Evolutionary conservation across 2,888 invertebrate genomes (phyloP).

Genomic region (Nemurella pictetii): DNA sequence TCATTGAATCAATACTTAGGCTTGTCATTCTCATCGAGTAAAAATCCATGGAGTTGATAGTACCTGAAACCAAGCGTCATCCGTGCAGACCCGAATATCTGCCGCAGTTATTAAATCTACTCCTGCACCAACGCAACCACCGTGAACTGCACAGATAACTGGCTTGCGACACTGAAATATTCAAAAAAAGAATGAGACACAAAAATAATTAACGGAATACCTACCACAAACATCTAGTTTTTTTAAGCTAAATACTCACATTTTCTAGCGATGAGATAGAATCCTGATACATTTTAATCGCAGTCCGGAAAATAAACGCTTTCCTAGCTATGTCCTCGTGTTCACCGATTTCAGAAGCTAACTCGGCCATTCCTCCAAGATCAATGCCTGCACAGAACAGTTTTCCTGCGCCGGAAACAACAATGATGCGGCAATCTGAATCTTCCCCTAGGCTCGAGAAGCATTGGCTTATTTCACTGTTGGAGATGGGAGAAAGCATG

Average conservation of each 20-base stretch:
- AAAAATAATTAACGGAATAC: neutral
- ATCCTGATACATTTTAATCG: slow-evolving; percentile 73
- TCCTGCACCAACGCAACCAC: slow-evolving; percentile 89
- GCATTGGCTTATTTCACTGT: slow-evolving; percentile 80
- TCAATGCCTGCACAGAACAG: slow-evolving; percentile 85
- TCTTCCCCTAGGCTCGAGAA: slow-evolving; percentile 75
- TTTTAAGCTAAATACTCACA: slow-evolving; percentile 51
- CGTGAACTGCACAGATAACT: slow-evolving; percentile 85
- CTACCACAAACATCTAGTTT: neutral
- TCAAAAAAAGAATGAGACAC: neutral
- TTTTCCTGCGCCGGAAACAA: slow-evolving; percentile 85
- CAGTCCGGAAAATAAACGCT: slow-evolving; percentile 64
- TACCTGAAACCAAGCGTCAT: slow-evolving; percentile 78
- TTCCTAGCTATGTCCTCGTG: slow-evolving; percentile 78
- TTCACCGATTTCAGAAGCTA: slow-evolving; percentile 61
- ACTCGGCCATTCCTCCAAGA: slow-evolving; percentile 63
- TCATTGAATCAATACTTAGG: too few species aligned
- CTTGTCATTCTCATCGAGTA: too few species aligned
- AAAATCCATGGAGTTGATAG: too few species aligned
- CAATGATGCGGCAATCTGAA: slow-evolving; percentile 81
- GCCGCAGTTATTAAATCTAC: slow-evolving; percentile 85
- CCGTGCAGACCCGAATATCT: slow-evolving; percentile 89
- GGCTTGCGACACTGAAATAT: slow-evolving; percentile 78
- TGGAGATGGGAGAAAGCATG: neutral
- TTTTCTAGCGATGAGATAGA: slow-evolving; percentile 79